These are phyloP conservation scores for Tenualosa ilisha DNA, from an alignment of 2,797 vertebrate genomes.

Conservation along the genomic window DNA sequence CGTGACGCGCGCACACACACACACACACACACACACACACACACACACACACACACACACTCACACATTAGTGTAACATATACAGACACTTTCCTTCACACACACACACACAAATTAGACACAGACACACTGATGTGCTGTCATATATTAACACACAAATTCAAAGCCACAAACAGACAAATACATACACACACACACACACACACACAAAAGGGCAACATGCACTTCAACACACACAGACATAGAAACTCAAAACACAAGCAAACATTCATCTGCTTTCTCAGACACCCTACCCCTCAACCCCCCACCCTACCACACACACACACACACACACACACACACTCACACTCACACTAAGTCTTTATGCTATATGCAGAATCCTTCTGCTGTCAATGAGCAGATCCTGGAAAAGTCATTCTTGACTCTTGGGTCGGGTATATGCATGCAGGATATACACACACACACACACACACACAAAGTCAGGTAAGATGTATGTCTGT, in stretches of 20 bases:
- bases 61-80: neutral
- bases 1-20: constrained; percentile 7
- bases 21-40: neutral
- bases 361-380: too few species aligned
- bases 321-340: neutral
- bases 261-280: neutral
- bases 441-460: neutral
- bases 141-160: too few species aligned
- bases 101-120: neutral
- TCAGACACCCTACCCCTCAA: too few species aligned
- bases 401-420: too few species aligned
- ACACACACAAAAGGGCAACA: neutral
- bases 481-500: too few species aligned
- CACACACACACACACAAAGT: neutral
- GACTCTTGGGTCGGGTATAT: too few species aligned
- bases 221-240: neutral
- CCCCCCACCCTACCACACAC: neutral
- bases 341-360: neutral
- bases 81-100: neutral
- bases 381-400: too few species aligned
- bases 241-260: neutral
- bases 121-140: too few species aligned
- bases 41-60: neutral
- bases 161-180: too few species aligned
- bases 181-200: neutral